phyloP scores from a whole-genome alignment of 2,888 invertebrate species.

The Macaria liturata region DNA sequence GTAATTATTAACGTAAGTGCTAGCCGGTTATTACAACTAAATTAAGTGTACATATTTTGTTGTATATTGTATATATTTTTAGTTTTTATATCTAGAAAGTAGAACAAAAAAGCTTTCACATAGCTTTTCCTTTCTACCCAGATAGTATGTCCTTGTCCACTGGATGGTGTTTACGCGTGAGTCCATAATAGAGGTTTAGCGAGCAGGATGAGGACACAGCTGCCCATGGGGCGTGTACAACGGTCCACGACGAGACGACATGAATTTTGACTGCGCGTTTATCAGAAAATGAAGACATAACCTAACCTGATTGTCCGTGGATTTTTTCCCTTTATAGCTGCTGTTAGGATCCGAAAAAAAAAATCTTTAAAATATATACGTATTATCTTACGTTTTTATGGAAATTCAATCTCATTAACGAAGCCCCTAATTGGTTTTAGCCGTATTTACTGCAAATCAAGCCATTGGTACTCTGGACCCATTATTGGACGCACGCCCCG shows the following conservation, averaged over 20 bases:
- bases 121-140: too few relatives aligned
- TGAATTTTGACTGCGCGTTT: conserved; percentile 65
- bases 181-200: conserved; percentile 64
- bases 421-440: conserved; percentile 8
- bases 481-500: conserved; percentile 2
- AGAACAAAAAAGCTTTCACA: too few relatives aligned
- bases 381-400: conserved; percentile 13
- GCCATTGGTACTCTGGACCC: conserved; percentile 9
- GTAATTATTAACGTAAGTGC: too few relatives aligned
- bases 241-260: conserved; percentile 51
- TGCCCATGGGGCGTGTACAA: conserved; percentile 65
- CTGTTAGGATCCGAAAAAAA: background rate
- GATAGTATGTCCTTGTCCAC: conserved; percentile 25
- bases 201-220: conserved; percentile 59
- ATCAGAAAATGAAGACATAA: conserved; percentile 36
- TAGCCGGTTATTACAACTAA: too few relatives aligned
- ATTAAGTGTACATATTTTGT: too few relatives aligned
- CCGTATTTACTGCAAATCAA: conserved; percentile 11
- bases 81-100: too few relatives aligned
- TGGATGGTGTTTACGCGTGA: conserved; percentile 51
- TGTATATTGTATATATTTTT: too few relatives aligned
- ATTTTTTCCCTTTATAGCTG: conserved; percentile 1
- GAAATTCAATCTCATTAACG: conserved; percentile 18
- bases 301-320: conserved; percentile 21
- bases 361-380: background rate